Evolutionary conservation across 2,113 vertebrate species (phyloP).

Genomic region (Colossoma macropomum): DNA sequence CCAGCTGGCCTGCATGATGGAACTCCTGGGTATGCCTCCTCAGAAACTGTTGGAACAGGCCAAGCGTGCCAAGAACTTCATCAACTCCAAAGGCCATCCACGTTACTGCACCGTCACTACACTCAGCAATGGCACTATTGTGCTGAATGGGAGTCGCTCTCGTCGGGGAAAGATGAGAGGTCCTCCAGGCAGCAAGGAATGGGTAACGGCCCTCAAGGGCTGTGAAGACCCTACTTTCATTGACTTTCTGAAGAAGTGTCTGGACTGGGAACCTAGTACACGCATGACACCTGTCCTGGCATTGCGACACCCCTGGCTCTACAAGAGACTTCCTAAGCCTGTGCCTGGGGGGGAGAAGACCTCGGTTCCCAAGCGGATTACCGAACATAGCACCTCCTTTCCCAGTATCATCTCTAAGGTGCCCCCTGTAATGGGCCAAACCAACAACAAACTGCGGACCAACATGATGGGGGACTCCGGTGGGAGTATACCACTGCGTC

Average conservation of each 20-base stretch:
- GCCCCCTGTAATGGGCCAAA: constrained; percentile 79
- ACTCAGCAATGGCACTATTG: constrained; percentile 85
- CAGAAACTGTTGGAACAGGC: constrained; percentile 93
- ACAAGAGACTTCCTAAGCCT: constrained; percentile 84
- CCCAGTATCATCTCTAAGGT: constrained; percentile 86
- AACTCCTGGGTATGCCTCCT: constrained; percentile 92
- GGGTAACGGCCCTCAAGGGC: constrained; percentile 89
- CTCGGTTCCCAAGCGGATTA: constrained; percentile 77
- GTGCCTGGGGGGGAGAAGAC: constrained; percentile 79
- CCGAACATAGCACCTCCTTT: constrained; percentile 85
- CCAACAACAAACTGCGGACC: constrained; percentile 88
- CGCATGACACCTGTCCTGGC: constrained; percentile 93
- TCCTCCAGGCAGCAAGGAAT: constrained; percentile 92
- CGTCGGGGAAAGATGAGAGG: constrained; percentile 92
- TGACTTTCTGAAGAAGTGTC: constrained; percentile 94
- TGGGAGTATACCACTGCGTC: constrained; percentile 87
- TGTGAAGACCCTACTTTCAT: constrained; percentile 92
- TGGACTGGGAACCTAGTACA: constrained; percentile 92
- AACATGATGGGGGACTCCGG: constrained; percentile 85
- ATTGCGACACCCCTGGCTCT: constrained; percentile 93
- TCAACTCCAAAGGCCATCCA: constrained; percentile 96
- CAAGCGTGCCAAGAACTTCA: constrained; percentile 95
- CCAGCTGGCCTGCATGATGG: constrained; percentile 98
- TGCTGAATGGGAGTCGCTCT: constrained; percentile 87
- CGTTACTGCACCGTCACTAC: constrained; percentile 91